Base-by-base conservation (phyloP, 2,888 invertebrate species). In the Habrosyne pyritoides region DNA sequence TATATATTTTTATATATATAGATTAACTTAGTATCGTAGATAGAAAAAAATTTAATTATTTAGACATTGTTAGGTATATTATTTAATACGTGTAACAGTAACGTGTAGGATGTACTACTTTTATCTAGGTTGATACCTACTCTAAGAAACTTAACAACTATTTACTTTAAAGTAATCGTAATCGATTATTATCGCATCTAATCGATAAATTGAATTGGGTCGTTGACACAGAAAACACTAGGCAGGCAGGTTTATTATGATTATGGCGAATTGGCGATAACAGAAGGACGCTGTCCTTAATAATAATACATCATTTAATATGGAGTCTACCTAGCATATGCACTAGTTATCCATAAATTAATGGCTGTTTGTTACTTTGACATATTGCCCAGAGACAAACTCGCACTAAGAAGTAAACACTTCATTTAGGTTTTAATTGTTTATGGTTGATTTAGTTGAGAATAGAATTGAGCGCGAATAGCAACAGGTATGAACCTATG, bases 131-230 rank as follows among this genome's bases (percentile, higher is more conserved):
- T 33, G 12, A n/a, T 33, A 33, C 1, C 12, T 33, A 33, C 33
- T 33, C 33, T 33, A n/a, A n/a, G 5, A 33, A 24, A 24, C 24
- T 24, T 24, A 24, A 33, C n/a, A 33, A 2, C 12, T 42, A 42
- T 18, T 42, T n/a, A 42, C 42, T 42, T 42, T 18, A 42, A 36
- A 42, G 14, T 36, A 49, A 28, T 26, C n/a, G 18, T 50, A 28
- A 50, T 42, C 2, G 30, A 50, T 50, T 28, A 21, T 10, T 10
- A 21, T 28, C 42, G 30, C n/a, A n/a, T n/a, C n/a, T n/a, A 33
- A 33, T 33, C 4, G n/a, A 42, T 42, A 46, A 51, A 50, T 30
- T 18, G 30, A 60, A 55, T 55, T 53, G 52, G 60, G 57, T 52
- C 55, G 53, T 47, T 52, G 60, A 55, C 57, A 57, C 46, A 51